These are phyloP conservation scores for Rosalia funebris DNA, from an alignment of 2,888 invertebrate genomes.

Conservation along the genomic window DNA sequence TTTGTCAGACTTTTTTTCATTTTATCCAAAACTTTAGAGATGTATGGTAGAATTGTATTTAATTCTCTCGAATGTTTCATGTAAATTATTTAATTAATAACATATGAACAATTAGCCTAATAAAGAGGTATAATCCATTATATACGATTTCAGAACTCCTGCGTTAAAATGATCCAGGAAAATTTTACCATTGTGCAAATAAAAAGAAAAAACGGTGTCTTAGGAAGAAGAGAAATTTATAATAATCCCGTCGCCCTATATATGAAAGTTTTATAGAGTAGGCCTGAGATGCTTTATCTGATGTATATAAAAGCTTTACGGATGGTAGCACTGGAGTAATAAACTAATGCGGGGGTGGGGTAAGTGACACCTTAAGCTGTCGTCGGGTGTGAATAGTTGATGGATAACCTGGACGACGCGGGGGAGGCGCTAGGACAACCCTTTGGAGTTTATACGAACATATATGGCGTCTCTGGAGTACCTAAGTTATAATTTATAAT, in stretches of 20 bases:
- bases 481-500: too few species aligned
- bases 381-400: slow-evolving; percentile 57
- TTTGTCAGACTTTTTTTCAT: too few species aligned
- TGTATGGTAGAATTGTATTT: too few species aligned
- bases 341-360: slow-evolving; percentile 60
- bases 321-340: slow-evolving; percentile 55
- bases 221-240: slow-evolving; percentile 8
- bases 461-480: neutral
- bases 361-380: slow-evolving; percentile 60
- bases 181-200: too few species aligned
- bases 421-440: slow-evolving; percentile 14
- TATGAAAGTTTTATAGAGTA: slow-evolving; percentile 10
- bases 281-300: slow-evolving; percentile 40
- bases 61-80: too few species aligned
- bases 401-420: slow-evolving; percentile 52
- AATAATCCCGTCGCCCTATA: slow-evolving; percentile 11
- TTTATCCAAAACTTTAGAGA: too few species aligned
- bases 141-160: too few species aligned
- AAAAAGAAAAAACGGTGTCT: too few species aligned
- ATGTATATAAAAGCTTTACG: slow-evolving; percentile 51
- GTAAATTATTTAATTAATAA: too few species aligned
- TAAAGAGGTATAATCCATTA: too few species aligned
- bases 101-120: too few species aligned
- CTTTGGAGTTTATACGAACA: slow-evolving; percentile 11
- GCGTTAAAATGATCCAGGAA: too few species aligned